These are phyloP conservation scores for Suncus etruscus DNA, from an alignment of 2,113 vertebrate species.

Conservation along the genomic window DNA sequence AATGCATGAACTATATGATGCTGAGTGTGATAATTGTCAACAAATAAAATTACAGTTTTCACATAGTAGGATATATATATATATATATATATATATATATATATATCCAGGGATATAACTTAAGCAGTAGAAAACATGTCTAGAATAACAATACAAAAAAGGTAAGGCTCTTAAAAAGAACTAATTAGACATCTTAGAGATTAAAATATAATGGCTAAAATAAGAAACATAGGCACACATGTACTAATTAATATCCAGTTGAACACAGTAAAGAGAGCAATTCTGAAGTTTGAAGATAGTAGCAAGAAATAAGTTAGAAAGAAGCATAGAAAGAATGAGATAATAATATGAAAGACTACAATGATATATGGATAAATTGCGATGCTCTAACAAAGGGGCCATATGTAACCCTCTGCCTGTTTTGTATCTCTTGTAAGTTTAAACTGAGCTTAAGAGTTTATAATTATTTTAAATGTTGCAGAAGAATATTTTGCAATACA, in stretches of 20 bases:
- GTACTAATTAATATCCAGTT: slow-evolving; percentile 25
- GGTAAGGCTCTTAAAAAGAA: slow-evolving; percentile 26
- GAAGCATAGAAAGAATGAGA: slow-evolving; percentile 4
- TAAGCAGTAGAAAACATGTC: no score
- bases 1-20: no score
- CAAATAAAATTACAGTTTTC: no score
- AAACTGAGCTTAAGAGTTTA: background rate
- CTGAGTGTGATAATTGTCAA: no score
- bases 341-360: background rate
- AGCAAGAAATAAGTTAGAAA: background rate
- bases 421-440: background rate
- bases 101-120: no score
- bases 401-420: background rate
- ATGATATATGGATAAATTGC: background rate
- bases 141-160: background rate
- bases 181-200: slow-evolving; percentile 29
- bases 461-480: background rate
- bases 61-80: no score
- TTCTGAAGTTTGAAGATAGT: slow-evolving; percentile 5
- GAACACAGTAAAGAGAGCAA: background rate
- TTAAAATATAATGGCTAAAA: slow-evolving; percentile 41
- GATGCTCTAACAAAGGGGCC: background rate
- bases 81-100: no score
- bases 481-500: background rate
- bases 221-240: background rate